Percentiles rank a stretch among this genome's conserved stretches.
Conservation (phyloP, 1,140 invertebrate species). For the Cydia splendana region DNA sequence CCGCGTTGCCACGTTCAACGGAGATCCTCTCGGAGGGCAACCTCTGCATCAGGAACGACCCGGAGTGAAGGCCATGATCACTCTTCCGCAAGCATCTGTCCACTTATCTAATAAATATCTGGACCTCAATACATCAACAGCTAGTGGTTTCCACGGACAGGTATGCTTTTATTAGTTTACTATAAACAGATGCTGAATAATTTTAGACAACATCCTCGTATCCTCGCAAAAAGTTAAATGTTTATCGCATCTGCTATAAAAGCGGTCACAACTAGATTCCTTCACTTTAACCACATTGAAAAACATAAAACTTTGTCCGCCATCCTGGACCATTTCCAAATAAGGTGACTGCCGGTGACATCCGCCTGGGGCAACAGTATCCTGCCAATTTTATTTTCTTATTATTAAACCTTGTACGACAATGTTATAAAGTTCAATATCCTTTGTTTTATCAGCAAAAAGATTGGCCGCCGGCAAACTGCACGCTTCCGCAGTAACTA, state of each 20-base stretch:
- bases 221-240: slow-evolving; percentile 23
- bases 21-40: too few species aligned
- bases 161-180: slow-evolving; percentile 27
- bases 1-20: too few species aligned
- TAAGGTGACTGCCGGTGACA: slow-evolving; percentile 74
- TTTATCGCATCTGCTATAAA: slow-evolving; percentile 36
- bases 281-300: slow-evolving; percentile 74
- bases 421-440: slow-evolving; percentile 44
- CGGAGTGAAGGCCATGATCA: too few species aligned
- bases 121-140: too few species aligned
- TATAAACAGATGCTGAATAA: background rate
- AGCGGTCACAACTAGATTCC: slow-evolving; percentile 52
- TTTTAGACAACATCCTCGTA: background rate
- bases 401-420: slow-evolving; percentile 36
- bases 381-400: slow-evolving; percentile 32
- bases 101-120: too few species aligned
- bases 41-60: too few species aligned
- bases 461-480: slow-evolving; percentile 49
- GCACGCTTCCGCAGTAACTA: slow-evolving; percentile 62
- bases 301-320: slow-evolving; percentile 74
- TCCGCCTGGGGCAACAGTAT: slow-evolving; percentile 53
- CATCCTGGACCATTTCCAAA: slow-evolving; percentile 74
- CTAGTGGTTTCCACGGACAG: too few species aligned
- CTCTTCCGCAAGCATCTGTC: too few species aligned
- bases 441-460: slow-evolving; percentile 36